Evolutionary conservation across 2,113 vertebrate species (phyloP), one percentile per base, ranked within the genome.

Genomic region (Pygoscelis adeliae): DNA sequence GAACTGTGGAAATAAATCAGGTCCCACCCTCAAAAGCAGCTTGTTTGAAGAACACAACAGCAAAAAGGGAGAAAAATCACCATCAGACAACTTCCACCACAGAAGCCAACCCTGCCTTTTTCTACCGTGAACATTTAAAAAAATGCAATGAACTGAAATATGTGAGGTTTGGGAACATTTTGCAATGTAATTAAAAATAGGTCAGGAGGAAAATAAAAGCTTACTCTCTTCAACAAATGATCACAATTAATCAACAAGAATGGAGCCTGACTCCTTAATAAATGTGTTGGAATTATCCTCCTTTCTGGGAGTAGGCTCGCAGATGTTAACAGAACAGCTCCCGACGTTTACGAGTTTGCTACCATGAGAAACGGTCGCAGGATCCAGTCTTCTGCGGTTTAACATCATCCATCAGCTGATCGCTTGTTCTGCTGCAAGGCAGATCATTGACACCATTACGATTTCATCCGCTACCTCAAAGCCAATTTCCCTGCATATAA

Each of bases 341-440:
- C 27, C 5, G 1, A 5, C 2, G 50, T 65, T 88, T 58, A 50
- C 2, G 20, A 32, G n/a, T 77, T 44, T 89, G 69, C 83, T 78
- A 56, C 59, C 69, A 46, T 63, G 91, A 92, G 89, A 87, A 95
- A 50, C 2, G 5, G 46, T 34, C 7, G 46, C 0, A 0, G 77
- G 82, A 84, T 74, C 56, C 72, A 59, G 63, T 47, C 49, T 70
- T 66, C 84, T 94, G 97, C 1, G 58, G 93, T 96, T 97, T 95
- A 96, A 96, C 95, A 63, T 96, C 94, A 96, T 91, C 94, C 88
- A 96, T 97, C 97, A 97, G 93, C 96, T 96, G 97, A 95, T 88
- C 2, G 5, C 91, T 91, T 80, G 78, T 77, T 95, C 66, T 93
- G 89, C 92, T 95, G 90, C 27, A 9, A 92, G 94, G 95, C 93